Base-by-base conservation (phyloP, 2,797 vertebrate species). In the Darevskia nairensis region DNA sequence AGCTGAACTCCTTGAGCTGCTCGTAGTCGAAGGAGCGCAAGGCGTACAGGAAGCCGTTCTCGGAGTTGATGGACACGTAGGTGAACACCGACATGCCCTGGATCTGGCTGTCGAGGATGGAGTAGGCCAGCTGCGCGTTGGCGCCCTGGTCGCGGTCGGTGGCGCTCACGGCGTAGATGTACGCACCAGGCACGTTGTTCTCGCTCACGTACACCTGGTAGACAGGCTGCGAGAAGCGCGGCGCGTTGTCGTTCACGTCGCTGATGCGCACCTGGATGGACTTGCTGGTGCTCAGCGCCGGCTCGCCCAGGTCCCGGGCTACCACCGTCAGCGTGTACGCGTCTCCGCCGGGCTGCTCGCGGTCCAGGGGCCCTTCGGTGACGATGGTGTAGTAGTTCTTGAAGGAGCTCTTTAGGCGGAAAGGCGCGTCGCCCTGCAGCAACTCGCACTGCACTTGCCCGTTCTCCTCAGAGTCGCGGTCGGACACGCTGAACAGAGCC, bases 51-150 rank as follows among this genome's bases (percentile, higher is more conserved):
- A 99, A 99, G 44, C 99, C 99, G 6, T 99, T 99, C 95, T 99
- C 99, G 3, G 98, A 97, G 92, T 99, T 99, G 96, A 99, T 99
- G 89, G 98, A 99, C 95, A 99, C 98, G 23, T 99, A 99, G 25
- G 99, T 99, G 95, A 98, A 98, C 74, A 99, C 98, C 0, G 98
- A 99, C 99, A 99, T 99, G 94, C 98, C 98, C 96, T 99, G 98
- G 89, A 99, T 99, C 93, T 99, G 98, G 93, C 98, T 98, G 93
- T 99, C 98, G 86, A 99, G 93, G 92, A 99, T 99, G 89, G 98
- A 97, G 95, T 99, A 99, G 93, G 96, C 97, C 85, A 99, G 97
- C 85, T 97, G 97, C 0, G 98, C 97, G 80, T 99, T 99, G 94
- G 97, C 97, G 9, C 98, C 98, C 21, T 98, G 95, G 92, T 99